Evolutionary conservation across 2,797 vertebrate genomes (phyloP).

Genomic region (Etheostoma perlongum): DNA sequence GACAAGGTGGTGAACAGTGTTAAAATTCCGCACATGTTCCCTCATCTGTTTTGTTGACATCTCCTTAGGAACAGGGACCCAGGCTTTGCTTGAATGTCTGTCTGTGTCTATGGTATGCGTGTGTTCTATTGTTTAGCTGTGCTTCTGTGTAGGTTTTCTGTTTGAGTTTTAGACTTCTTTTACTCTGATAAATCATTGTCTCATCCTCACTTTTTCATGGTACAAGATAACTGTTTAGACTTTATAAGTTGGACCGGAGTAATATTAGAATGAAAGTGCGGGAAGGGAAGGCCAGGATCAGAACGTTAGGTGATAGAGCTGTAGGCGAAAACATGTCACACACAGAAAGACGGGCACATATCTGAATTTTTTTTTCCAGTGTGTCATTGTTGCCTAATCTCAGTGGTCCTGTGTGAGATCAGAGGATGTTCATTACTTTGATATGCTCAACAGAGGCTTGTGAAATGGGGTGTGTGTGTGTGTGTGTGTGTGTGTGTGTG

Average conservation of each 20-base stretch:
- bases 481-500: too few species aligned
- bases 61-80: slow-evolving; percentile 66
- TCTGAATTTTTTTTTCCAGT: slow-evolving; percentile 9
- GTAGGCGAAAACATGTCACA: neutral
- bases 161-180: neutral
- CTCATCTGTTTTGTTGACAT: slow-evolving; percentile 79
- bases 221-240: neutral
- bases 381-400: neutral
- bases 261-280: neutral
- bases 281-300: neutral
- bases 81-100: neutral
- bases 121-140: neutral
- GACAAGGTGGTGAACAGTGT: slow-evolving; percentile 38
- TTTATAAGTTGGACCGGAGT: neutral
- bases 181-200: neutral
- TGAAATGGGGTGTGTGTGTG: neutral
- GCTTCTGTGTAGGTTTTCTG: slow-evolving; percentile 1
- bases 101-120: neutral
- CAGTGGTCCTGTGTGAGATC: slow-evolving; percentile 12
- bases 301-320: neutral
- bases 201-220: neutral
- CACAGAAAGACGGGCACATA: neutral
- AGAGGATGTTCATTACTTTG: slow-evolving; percentile 33
- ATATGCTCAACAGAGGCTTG: slow-evolving; percentile 11
- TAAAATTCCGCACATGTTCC: slow-evolving; percentile 67